A percentile compares a stretch with the other conserved stretches of the same genome.
Conservation (phyloP, 2,888 invertebrate genomes). For the Agrotis exclamationis region DNA sequence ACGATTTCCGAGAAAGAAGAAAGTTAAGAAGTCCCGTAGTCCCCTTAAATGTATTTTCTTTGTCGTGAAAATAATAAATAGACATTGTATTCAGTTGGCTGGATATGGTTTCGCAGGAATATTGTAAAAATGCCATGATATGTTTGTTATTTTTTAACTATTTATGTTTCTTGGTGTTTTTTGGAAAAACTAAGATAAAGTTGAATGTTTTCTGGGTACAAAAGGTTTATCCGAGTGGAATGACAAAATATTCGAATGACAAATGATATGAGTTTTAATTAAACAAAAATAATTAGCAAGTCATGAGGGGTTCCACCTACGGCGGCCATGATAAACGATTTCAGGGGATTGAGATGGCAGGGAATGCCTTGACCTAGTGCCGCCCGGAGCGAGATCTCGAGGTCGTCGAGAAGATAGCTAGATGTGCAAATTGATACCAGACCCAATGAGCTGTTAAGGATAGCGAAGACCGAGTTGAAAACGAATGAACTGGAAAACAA, state of each 20-base stretch:
- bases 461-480: slow-evolving; percentile 25
- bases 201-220: background rate
- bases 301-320: background rate
- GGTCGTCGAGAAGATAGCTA: slow-evolving; percentile 34
- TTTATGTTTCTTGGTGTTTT: background rate
- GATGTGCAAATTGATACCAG: slow-evolving; percentile 30
- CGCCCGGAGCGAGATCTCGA: slow-evolving; percentile 30
- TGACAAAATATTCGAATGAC: background rate
- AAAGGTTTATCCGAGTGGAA: background rate
- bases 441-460: slow-evolving; percentile 50
- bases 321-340: slow-evolving; percentile 16
- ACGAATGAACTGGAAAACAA: slow-evolving; percentile 33
- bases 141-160: slow-evolving; percentile 6
- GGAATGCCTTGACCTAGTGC: slow-evolving; percentile 54
- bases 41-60: slow-evolving; percentile 19
- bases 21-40: background rate
- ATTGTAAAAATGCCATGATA: background rate
- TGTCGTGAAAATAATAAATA: slow-evolving; percentile 4
- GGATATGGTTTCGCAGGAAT: background rate
- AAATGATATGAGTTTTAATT: background rate
- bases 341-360: slow-evolving; percentile 8
- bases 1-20: slow-evolving; percentile 26
- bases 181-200: background rate
- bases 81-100: slow-evolving; percentile 12
- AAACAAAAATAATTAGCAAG: background rate